Evolutionary conservation across 2,113 vertebrate genomes (phyloP).

Genomic region (Ictalurus furcatus): DNA sequence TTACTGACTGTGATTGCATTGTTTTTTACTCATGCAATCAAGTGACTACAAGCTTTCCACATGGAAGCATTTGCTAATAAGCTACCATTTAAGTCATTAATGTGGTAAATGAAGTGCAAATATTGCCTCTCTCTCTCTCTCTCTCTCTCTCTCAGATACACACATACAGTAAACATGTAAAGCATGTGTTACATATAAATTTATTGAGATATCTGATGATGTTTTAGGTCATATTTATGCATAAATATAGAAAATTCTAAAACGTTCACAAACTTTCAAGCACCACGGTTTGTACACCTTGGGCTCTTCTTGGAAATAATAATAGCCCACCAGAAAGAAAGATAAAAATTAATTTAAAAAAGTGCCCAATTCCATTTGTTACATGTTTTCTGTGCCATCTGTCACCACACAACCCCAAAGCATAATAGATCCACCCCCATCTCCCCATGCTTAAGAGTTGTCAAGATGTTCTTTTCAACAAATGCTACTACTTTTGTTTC

Average conservation of each 20-base stretch:
- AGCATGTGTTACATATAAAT: background rate
- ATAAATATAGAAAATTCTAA: no score
- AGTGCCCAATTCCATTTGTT: no score
- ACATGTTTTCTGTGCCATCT: background rate
- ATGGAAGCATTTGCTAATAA: constrained; percentile 25
- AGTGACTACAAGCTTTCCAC: constrained; percentile 32
- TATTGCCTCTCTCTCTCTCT: background rate
- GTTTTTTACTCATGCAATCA: constrained; percentile 23
- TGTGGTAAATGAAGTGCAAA: background rate
- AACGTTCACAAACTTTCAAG: no score
- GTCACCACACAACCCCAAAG: background rate
- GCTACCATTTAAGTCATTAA: background rate
- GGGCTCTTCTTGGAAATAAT: no score
- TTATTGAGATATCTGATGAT: background rate
- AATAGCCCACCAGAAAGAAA: no score
- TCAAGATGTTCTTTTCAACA: background rate
- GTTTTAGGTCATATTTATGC: no score
- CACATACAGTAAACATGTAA: background rate
- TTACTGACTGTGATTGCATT: constrained; percentile 6
- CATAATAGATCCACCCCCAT: background rate
- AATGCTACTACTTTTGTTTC: background rate
- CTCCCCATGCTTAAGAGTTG: background rate
- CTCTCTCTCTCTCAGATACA: constrained; percentile 1
- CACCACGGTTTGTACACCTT: no score
- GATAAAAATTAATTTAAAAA: no score